A percentile compares a stretch with the other conserved stretches of the same genome.
Evolutionary conservation across 2,888 invertebrate genomes (phyloP).

Genomic region (Odontothrips loti): DNA sequence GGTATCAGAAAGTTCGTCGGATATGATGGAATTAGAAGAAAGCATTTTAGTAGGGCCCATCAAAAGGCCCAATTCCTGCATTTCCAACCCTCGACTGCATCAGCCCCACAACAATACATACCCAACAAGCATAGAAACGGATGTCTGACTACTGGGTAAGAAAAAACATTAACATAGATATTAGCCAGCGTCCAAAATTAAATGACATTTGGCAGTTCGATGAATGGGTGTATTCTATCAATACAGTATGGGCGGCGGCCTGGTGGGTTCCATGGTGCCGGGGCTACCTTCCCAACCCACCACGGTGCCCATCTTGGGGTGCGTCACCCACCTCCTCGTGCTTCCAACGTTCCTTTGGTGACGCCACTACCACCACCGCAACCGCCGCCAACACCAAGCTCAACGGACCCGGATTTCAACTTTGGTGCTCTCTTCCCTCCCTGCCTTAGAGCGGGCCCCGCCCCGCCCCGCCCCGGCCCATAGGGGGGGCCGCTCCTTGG

Average conservation of each 20-base stretch:
- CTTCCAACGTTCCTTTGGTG: slow-evolving; percentile 23
- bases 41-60: slow-evolving; percentile 61
- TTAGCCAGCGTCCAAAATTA: not conserved
- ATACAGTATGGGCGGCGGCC: slow-evolving; percentile 7
- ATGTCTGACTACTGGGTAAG: slow-evolving; percentile 91
- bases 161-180: not conserved
- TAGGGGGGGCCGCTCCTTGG: not conserved
- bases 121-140: slow-evolving; percentile 85
- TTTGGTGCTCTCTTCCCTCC: slow-evolving; percentile 21
- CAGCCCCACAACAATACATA: slow-evolving; percentile 70
- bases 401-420: slow-evolving; percentile 22
- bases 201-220: not conserved
- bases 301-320: not conserved
- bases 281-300: not conserved
- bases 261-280: not conserved
- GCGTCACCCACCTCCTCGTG: slow-evolving; percentile 18
- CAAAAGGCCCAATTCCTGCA: slow-evolving; percentile 27
- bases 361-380: slow-evolving; percentile 3
- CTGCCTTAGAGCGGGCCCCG: slow-evolving; percentile 17
- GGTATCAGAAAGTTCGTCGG: slow-evolving; percentile 82
- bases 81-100: slow-evolving; percentile 56
- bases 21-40: slow-evolving; percentile 90
- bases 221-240: not conserved
- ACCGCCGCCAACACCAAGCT: slow-evolving; percentile 11
- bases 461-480: slow-evolving; percentile 15